A percentile compares a stretch with the other conserved stretches of the same genome.
These are phyloP conservation scores for Rhynchonema sp. DNA, from an alignment of 2,888 invertebrate genomes.

Conservation along the genomic window DNA sequence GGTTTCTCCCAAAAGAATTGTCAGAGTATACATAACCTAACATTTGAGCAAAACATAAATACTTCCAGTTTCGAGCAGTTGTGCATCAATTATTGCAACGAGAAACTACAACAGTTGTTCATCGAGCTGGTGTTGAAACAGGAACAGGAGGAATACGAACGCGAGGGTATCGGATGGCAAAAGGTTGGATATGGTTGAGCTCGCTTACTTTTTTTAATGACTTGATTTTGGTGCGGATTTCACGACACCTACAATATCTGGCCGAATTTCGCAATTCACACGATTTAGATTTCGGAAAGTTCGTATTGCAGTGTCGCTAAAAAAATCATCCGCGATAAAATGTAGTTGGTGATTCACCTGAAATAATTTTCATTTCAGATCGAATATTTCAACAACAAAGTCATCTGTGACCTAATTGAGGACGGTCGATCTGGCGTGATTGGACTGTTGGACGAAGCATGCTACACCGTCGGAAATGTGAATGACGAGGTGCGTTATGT, in stretches of 20 bases:
- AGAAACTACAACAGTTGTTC: constrained; percentile 89
- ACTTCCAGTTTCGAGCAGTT: constrained; percentile 62
- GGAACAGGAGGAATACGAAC: constrained; percentile 87
- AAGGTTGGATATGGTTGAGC: constrained; percentile 34
- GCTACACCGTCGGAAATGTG: constrained; percentile 78
- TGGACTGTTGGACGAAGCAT: constrained; percentile 89
- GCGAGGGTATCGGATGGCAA: constrained; percentile 86
- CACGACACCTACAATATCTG: background rate
- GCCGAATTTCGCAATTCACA: too few species aligned
- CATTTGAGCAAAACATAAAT: background rate
- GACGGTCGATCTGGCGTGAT: constrained; percentile 70
- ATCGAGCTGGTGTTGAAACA: constrained; percentile 91
- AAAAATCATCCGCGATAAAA: background rate
- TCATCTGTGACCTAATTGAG: constrained; percentile 86
- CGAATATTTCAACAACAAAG: constrained; percentile 88
- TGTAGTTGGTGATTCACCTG: background rate
- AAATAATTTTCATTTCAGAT: constrained; percentile 33
- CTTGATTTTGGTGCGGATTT: background rate
- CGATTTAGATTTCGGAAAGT: too few species aligned
- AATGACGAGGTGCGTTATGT: constrained; percentile 39
- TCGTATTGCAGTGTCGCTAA: too few species aligned
- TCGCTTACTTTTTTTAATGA: background rate
- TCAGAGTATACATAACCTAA: background rate
- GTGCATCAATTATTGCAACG: constrained; percentile 97
- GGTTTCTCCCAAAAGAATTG: too few species aligned